A percentile compares a stretch with the other conserved stretches of the same genome.
These are phyloP conservation scores for Pachyrhynchus sulphureomaculatus DNA, from an alignment of 1,140 invertebrate genomes.

Conservation along the genomic window DNA sequence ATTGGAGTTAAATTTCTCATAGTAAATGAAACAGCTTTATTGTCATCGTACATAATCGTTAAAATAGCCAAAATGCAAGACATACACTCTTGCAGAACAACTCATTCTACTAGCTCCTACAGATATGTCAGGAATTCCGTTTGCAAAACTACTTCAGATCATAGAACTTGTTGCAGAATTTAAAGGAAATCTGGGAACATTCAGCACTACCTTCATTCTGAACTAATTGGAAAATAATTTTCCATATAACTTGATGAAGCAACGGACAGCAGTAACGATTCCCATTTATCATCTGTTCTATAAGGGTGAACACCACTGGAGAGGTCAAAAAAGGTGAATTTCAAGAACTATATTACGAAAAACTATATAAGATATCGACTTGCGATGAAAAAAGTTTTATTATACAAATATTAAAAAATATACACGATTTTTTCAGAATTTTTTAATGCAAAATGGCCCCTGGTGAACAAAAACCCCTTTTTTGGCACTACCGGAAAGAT, in stretches of 20 bases:
- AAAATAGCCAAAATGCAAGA: too few species aligned
- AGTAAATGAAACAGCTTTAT: neutral
- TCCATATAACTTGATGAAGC: constrained; percentile 8
- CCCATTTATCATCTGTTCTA: too few species aligned
- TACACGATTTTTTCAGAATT: too few species aligned
- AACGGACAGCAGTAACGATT: constrained; percentile 1
- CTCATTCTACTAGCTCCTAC: neutral
- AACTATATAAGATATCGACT: too few species aligned
- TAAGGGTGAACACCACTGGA: too few species aligned
- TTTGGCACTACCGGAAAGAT: too few species aligned
- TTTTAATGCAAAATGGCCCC: too few species aligned
- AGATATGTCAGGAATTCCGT: constrained; percentile 22
- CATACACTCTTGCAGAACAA: constrained; percentile 1
- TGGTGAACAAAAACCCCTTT: too few species aligned
- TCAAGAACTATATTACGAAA: too few species aligned
- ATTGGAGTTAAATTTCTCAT: neutral
- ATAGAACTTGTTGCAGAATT: constrained; percentile 30
- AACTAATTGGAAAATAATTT: constrained; percentile 15
- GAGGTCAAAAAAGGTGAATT: too few species aligned
- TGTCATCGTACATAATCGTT: constrained; percentile 3
- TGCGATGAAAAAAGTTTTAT: too few species aligned
- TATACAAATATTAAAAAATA: too few species aligned
- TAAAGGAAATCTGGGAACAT: constrained; percentile 12
- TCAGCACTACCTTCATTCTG: constrained; percentile 10
- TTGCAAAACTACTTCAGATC: constrained; percentile 30